A percentile compares a stretch with the other conserved stretches of the same genome.
These are phyloP conservation scores for Bombus haemorrhoidalis DNA, from an alignment of 1,140 invertebrate species.

Conservation along the genomic window DNA sequence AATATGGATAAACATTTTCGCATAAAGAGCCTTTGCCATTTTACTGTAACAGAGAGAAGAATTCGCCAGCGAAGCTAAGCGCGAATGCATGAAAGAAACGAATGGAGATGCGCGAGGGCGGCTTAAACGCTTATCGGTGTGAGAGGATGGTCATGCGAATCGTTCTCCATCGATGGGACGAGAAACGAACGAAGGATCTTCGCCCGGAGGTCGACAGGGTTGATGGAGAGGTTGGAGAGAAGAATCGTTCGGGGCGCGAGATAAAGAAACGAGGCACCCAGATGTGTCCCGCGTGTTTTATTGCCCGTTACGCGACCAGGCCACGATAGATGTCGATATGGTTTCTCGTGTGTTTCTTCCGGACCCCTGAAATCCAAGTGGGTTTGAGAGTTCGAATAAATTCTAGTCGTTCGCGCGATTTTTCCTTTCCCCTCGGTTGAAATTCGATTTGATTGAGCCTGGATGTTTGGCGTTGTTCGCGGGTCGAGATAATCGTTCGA, in stretches of 20 bases:
- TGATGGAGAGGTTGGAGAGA: background rate
- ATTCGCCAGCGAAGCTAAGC: background rate
- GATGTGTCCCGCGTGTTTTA: slow-evolving; percentile 80
- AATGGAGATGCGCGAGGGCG: background rate
- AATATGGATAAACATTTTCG: background rate
- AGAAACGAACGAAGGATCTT: slow-evolving; percentile 20
- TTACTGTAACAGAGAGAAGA: background rate
- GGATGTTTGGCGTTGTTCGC: background rate
- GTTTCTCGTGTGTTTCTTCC: slow-evolving; percentile 14
- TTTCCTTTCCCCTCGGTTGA: background rate
- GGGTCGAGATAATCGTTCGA: background rate
- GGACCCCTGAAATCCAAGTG: slow-evolving; percentile 20
- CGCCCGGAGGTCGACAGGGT: background rate
- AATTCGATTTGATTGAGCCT: slow-evolving; percentile 18
- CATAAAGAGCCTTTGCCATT: background rate
- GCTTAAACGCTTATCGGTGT: slow-evolving; percentile 30
- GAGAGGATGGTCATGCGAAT: slow-evolving; percentile 22
- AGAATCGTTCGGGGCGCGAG: slow-evolving; percentile 32
- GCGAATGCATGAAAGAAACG: background rate
- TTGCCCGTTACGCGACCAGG: slow-evolving; percentile 72
- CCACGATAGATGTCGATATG: slow-evolving; percentile 24
- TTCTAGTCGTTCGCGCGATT: slow-evolving; percentile 6
- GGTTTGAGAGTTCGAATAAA: slow-evolving; percentile 11
- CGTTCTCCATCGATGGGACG: too few relatives aligned
- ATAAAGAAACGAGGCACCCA: slow-evolving; percentile 76